These are phyloP conservation scores for Chaetogeoica ovagalla DNA, from an alignment of 2,888 invertebrate genomes.

Conservation along the genomic window DNA sequence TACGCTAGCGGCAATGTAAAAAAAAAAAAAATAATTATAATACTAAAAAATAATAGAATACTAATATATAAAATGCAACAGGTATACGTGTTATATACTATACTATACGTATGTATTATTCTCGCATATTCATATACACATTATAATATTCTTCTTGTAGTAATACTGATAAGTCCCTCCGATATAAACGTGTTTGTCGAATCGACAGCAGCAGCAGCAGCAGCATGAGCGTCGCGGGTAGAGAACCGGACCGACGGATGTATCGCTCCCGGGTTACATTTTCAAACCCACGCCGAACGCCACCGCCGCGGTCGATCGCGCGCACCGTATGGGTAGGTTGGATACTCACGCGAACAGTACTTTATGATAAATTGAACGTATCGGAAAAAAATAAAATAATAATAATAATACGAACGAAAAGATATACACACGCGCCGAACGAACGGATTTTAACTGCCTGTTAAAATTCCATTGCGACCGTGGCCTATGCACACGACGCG, in stretches of 20 bases:
- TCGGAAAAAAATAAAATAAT: slow-evolving; percentile 19
- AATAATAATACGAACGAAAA: slow-evolving; percentile 44
- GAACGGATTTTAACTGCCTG: slow-evolving; percentile 44
- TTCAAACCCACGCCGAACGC: slow-evolving; percentile 42
- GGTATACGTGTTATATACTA: background rate
- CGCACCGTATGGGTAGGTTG: background rate
- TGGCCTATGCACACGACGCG: slow-evolving; percentile 39
- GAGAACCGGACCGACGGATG: slow-evolving; percentile 38
- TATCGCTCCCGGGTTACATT: slow-evolving; percentile 53
- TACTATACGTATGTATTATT: background rate
- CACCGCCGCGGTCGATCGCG: background rate
- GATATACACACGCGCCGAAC: background rate
- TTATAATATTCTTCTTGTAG: slow-evolving; percentile 11
- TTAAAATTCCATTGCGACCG: slow-evolving; percentile 45
- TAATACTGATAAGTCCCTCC: slow-evolving; percentile 36
- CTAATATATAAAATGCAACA: slow-evolving; percentile 3
- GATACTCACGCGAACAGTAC: slow-evolving; percentile 16
- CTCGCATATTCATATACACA: background rate
- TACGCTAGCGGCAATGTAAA: slow-evolving; percentile 2
- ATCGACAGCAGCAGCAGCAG: background rate
- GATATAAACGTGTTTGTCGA: slow-evolving; percentile 49
- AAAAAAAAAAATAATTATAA: background rate
- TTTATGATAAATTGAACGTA: slow-evolving; percentile 50
- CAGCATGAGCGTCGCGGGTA: background rate
- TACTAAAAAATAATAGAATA: slow-evolving; percentile 4